Percentiles rank a stretch among this genome's conserved stretches.
These are phyloP conservation scores for Characodon lateralis DNA, from an alignment of 2,797 vertebrate species.

Conservation along the genomic window DNA sequence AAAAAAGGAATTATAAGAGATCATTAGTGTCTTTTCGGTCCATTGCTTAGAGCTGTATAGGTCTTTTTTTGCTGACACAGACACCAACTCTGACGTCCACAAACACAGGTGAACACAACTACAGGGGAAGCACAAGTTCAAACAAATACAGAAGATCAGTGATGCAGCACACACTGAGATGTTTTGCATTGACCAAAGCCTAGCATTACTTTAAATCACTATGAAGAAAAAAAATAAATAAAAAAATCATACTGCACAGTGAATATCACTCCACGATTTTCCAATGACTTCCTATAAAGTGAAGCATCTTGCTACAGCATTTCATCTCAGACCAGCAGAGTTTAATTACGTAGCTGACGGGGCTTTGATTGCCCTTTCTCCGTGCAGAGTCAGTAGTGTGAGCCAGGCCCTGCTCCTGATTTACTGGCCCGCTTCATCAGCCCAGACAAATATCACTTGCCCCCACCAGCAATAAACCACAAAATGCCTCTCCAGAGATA, in stretches of 20 bases:
- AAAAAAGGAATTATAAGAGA: slow-evolving; percentile 58
- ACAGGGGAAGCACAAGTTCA: slow-evolving; percentile 10
- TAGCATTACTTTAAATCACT: slow-evolving; percentile 36
- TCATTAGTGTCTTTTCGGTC: slow-evolving; percentile 77
- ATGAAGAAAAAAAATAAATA: slow-evolving; percentile 24
- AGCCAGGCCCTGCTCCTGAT: slow-evolving; percentile 58
- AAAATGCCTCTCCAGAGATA: slow-evolving; percentile 65
- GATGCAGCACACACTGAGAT: slow-evolving; percentile 22
- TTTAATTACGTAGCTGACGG: slow-evolving; percentile 68
- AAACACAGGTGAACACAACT: slow-evolving; percentile 42
- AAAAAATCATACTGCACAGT: slow-evolving; percentile 20
- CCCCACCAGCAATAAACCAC: slow-evolving; percentile 65
- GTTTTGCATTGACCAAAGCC: slow-evolving; percentile 49
- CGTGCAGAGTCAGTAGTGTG: slow-evolving; percentile 57
- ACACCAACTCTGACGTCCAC: slow-evolving; percentile 52
- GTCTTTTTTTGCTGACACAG: slow-evolving; percentile 77
- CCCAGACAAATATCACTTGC: slow-evolving; percentile 75
- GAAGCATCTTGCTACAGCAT: slow-evolving; percentile 51
- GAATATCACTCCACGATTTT: slow-evolving; percentile 46
- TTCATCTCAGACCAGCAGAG: slow-evolving; percentile 55
- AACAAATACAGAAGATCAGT: slow-evolving; percentile 20
- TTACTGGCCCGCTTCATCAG: slow-evolving; percentile 69
- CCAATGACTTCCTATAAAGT: slow-evolving; percentile 53
- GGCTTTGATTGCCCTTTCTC: slow-evolving; percentile 68
- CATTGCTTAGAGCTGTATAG: slow-evolving; percentile 67